These are phyloP conservation scores for Siniperca undulata DNA, from an alignment of 2,797 vertebrate genomes.

Conservation along the genomic window DNA sequence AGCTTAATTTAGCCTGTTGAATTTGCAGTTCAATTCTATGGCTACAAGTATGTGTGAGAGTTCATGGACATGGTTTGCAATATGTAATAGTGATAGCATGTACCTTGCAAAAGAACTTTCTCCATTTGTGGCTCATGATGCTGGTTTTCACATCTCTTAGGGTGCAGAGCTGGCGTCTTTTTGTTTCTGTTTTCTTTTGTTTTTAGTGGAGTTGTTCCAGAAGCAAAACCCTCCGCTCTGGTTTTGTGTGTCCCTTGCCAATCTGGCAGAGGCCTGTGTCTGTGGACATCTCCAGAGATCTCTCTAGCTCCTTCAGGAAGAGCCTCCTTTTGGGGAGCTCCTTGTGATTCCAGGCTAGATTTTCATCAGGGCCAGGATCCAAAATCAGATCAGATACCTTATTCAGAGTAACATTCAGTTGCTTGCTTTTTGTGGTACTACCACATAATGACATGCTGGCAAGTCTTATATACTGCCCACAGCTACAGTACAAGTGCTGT, in stretches of 20 bases:
- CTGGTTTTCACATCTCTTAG: not conserved
- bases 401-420: not conserved
- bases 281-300: slow-evolving; percentile 36
- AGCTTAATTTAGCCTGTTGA: not conserved
- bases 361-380: slow-evolving; percentile 11
- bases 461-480: not conserved
- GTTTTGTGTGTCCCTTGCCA: slow-evolving; percentile 15
- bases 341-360: slow-evolving; percentile 2
- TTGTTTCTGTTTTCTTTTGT: slow-evolving; percentile 18
- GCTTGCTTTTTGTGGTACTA: not conserved
- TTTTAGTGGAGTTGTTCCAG: slow-evolving; percentile 24
- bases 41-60: not conserved
- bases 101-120: slow-evolving; percentile 1
- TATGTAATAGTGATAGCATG: not conserved
- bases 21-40: not conserved
- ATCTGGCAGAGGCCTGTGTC: slow-evolving; percentile 13
- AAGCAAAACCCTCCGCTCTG: not conserved
- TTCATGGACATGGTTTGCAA: not conserved
- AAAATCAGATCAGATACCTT: slow-evolving; percentile 36
- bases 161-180: slow-evolving; percentile 12
- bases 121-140: slow-evolving; percentile 5
- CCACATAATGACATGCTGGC: not conserved
- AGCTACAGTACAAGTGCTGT: not conserved
- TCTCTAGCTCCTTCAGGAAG: slow-evolving; percentile 23
- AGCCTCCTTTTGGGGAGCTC: slow-evolving; percentile 20